These are phyloP conservation scores for Micrastur ruficollis DNA, from an alignment of 2,797 vertebrate genomes.

Conservation along the genomic window DNA sequence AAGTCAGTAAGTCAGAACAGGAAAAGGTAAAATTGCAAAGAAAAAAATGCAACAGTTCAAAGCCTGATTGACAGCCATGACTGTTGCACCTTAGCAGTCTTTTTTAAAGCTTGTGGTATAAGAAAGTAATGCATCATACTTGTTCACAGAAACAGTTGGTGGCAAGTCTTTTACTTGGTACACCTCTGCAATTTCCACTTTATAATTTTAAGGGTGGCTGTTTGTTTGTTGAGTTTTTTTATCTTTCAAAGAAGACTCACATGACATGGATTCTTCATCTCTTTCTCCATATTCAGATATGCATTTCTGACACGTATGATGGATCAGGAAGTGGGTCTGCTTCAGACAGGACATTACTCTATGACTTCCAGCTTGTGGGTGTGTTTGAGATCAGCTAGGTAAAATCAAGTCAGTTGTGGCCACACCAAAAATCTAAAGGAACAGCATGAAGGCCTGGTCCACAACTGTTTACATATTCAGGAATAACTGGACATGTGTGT, in stretches of 20 bases:
- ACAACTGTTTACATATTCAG: neutral
- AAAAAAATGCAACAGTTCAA: neutral
- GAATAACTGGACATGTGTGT: neutral
- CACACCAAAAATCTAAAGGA: neutral
- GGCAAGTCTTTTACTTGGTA: neutral
- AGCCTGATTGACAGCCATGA: neutral
- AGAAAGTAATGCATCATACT: neutral
- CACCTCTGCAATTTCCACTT: neutral
- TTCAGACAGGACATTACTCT: neutral
- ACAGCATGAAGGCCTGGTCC: neutral
- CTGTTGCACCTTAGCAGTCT: neutral
- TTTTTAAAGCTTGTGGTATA: neutral
- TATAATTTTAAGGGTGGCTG: neutral
- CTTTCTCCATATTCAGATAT: neutral
- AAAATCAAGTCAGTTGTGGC: neutral
- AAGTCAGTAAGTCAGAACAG: neutral
- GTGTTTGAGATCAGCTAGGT: neutral
- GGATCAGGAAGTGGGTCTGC: neutral
- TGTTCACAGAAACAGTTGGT: neutral
- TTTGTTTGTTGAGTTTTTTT: neutral
- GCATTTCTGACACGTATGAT: neutral
- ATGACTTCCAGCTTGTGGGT: neutral
- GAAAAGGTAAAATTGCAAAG: neutral
- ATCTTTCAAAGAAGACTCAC: neutral
- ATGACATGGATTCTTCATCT: neutral